Conservation (phyloP, 23 tunicate species). For the Trididemnum nubilum region DNA sequence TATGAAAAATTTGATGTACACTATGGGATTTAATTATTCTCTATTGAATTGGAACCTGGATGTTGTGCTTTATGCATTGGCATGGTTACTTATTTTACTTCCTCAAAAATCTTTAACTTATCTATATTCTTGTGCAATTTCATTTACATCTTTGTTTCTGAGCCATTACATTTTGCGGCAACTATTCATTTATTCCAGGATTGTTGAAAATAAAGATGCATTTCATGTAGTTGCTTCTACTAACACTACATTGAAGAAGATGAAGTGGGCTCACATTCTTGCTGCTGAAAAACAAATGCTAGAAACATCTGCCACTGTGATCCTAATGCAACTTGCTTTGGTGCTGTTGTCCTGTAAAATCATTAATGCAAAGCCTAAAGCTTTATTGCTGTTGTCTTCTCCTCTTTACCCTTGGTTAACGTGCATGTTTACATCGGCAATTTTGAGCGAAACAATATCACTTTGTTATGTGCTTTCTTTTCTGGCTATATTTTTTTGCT, state of each 20-base stretch:
- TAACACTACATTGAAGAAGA: background rate
- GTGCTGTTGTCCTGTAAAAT: constrained; percentile 38
- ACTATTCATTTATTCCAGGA: constrained; percentile 3
- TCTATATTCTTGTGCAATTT: constrained; percentile 32
- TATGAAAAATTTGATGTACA: constrained; percentile 29
- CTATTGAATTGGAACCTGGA: constrained; percentile 24
- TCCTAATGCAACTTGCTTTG: constrained; percentile 23
- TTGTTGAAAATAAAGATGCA: constrained; percentile 6
- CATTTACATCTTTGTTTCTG: constrained; percentile 14
- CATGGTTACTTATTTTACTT: constrained; percentile 59
- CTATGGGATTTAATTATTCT: background rate
- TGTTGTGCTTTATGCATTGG: constrained; percentile 37
- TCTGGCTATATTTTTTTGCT: constrained; percentile 19
- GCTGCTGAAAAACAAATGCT: background rate
- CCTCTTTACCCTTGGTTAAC: constrained; percentile 56
- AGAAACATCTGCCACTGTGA: constrained; percentile 31
- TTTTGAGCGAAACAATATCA: constrained; percentile 1
- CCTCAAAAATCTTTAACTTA: constrained; percentile 30
- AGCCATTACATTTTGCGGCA: constrained; percentile 47
- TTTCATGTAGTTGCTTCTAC: background rate
- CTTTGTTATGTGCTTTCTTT: constrained; percentile 10
- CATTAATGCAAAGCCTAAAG: constrained; percentile 32
- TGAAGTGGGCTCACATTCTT: constrained; percentile 23
- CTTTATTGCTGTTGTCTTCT: constrained; percentile 2
- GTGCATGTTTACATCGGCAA: background rate